Evolutionary conservation across 2,888 invertebrate genomes (phyloP).

Genomic region (Leptothorax acervorum): DNA sequence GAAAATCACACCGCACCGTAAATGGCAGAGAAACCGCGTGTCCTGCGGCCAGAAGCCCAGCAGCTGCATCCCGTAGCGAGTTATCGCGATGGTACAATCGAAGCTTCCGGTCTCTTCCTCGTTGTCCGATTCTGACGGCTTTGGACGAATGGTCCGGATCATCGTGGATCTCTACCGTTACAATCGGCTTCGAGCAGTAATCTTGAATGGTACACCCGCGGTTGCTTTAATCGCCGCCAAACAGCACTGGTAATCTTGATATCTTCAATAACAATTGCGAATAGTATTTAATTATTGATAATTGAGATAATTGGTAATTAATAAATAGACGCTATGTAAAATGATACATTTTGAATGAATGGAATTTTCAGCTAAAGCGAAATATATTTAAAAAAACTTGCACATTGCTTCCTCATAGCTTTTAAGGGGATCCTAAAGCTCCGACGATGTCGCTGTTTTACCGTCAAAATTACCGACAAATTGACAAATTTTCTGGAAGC

Average conservation of each 20-base stretch:
- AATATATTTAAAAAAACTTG: not conserved
- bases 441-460: too few relatives aligned
- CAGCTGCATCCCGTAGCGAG: constrained; percentile 36
- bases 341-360: not conserved
- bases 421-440: too few relatives aligned
- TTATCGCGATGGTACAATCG: constrained; percentile 28
- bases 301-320: not conserved
- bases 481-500: too few relatives aligned
- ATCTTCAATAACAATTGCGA: not conserved
- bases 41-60: constrained; percentile 54
- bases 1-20: constrained; percentile 37
- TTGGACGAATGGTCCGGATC: not conserved
- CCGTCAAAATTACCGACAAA: too few relatives aligned
- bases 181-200: not conserved
- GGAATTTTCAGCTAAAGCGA: not conserved
- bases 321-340: not conserved
- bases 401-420: too few relatives aligned
- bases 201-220: not conserved
- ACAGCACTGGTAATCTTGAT: not conserved
- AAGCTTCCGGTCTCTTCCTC: constrained; percentile 10
- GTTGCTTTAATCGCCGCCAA: not conserved
- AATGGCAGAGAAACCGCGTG: constrained; percentile 24
- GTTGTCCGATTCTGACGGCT: not conserved
- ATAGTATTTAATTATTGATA: not conserved
- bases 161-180: not conserved